Percentiles rank a stretch among this genome's conserved stretches.
These are phyloP conservation scores for Oscheius sp. DNA, from an alignment of 2,888 invertebrate genomes.

Conservation along the genomic window DNA sequence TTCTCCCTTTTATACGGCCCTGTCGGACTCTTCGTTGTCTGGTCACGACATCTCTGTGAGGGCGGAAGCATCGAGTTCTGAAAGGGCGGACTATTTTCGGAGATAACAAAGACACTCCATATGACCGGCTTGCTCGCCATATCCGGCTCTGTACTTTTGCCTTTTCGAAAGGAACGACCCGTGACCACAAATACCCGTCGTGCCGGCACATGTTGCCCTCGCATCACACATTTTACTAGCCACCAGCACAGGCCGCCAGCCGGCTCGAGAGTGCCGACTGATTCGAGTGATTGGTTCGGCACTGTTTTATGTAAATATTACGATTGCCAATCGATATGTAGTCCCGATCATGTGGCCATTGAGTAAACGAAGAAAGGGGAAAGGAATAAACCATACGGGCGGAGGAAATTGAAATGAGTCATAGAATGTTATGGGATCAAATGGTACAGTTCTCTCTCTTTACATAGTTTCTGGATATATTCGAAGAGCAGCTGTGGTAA, in stretches of 20 bases:
- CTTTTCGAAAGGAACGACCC: background rate
- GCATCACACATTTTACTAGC: slow-evolving; percentile 27
- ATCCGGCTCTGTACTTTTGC: background rate
- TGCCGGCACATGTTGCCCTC: slow-evolving; percentile 7
- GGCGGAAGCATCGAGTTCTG: slow-evolving; percentile 97
- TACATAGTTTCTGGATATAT: background rate
- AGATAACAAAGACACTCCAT: background rate
- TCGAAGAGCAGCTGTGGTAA: slow-evolving; percentile 19
- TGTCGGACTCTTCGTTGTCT: slow-evolving; percentile 92
- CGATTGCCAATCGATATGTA: slow-evolving; percentile 16
- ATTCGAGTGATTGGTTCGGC: slow-evolving; percentile 27
- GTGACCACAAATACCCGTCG: slow-evolving; percentile 17
- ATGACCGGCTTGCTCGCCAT: slow-evolving; percentile 12
- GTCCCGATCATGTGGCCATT: background rate
- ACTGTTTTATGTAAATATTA: slow-evolving; percentile 23
- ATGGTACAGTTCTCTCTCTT: background rate
- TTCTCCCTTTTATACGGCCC: slow-evolving; percentile 90
- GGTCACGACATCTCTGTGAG: slow-evolving; percentile 91
- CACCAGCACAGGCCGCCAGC: slow-evolving; percentile 22
- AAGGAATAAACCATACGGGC: background rate
- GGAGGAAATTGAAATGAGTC: background rate
- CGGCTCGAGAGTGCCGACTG: slow-evolving; percentile 24
- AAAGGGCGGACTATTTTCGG: slow-evolving; percentile 64
- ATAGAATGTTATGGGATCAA: background rate
- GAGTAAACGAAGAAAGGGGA: background rate